These are phyloP conservation scores for Anodontia alba DNA, from an alignment of 2,888 invertebrate species.

Conservation along the genomic window DNA sequence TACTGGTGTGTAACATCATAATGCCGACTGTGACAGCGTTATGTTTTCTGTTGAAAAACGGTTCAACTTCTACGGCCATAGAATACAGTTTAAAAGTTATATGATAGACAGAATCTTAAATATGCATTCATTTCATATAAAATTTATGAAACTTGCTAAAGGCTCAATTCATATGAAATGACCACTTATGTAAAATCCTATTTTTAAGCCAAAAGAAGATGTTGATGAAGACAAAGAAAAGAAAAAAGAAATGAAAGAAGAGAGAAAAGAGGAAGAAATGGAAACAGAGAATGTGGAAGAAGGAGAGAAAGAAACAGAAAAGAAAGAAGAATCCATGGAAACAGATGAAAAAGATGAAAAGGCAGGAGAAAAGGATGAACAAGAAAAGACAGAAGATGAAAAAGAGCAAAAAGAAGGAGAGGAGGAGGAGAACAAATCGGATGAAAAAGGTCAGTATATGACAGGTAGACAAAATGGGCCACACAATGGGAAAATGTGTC, in stretches of 20 bases:
- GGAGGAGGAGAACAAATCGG: background rate
- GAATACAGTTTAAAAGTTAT: too few species aligned
- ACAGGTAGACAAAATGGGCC: too few species aligned
- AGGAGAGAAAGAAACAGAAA: constrained; percentile 5
- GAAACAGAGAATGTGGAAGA: constrained; percentile 64
- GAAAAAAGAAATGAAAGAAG: constrained; percentile 31
- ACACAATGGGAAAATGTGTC: too few species aligned
- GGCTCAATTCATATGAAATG: too few species aligned
- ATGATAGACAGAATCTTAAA: too few species aligned
- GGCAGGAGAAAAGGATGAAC: constrained; percentile 5
- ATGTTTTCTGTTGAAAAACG: too few species aligned
- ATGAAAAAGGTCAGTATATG: background rate
- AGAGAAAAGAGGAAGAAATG: constrained; percentile 46
- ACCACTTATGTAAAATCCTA: too few species aligned
- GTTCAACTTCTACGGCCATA: too few species aligned
- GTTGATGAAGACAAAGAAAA: constrained; percentile 12
- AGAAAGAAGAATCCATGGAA: constrained; percentile 9
- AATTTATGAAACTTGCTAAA: too few species aligned
- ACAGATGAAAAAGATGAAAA: constrained; percentile 23
- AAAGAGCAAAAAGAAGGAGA: background rate
- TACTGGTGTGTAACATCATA: too few species aligned
- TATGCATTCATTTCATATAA: too few species aligned
- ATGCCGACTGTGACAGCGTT: too few species aligned
- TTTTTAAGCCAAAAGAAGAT: background rate
- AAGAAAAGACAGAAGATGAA: constrained; percentile 50